Percentiles rank a stretch among this genome's conserved stretches.
Evolutionary conservation across 1,140 invertebrate genomes (phyloP).

Genomic region (Formica selysi): DNA sequence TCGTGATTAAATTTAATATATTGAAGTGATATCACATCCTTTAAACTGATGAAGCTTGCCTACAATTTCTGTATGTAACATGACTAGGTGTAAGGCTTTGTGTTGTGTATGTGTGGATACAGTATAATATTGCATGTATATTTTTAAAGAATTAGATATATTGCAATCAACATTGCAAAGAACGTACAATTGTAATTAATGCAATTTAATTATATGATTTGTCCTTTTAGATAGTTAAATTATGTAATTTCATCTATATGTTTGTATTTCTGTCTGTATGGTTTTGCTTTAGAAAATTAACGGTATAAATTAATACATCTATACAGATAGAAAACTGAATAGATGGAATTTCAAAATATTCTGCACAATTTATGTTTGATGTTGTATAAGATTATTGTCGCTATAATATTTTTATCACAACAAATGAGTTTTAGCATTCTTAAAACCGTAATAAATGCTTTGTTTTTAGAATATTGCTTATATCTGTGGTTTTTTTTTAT

Average conservation of each 20-base stretch:
- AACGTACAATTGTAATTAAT: not conserved
- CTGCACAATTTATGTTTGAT: not conserved
- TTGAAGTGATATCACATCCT: not conserved
- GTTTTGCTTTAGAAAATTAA: slow-evolving; percentile 27
- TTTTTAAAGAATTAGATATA: slow-evolving; percentile 30
- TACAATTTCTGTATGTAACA: slow-evolving; percentile 54
- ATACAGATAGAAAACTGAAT: not conserved
- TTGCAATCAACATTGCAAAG: slow-evolving; percentile 36
- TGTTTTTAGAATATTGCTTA: not conserved
- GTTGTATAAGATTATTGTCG: not conserved
- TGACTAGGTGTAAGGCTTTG: not conserved
- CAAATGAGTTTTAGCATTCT: slow-evolving; percentile 10
- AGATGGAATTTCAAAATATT: slow-evolving; percentile 21
- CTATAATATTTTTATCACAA: slow-evolving; percentile 35
- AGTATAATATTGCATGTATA: slow-evolving; percentile 27
- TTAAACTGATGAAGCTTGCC: slow-evolving; percentile 70
- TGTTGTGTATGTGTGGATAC: slow-evolving; percentile 11
- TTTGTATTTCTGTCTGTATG: not conserved
- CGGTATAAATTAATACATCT: not conserved
- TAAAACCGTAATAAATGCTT: not conserved
- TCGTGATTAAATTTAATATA: slow-evolving; percentile 1
- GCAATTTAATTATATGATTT: slow-evolving; percentile 5
- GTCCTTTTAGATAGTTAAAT: not conserved
- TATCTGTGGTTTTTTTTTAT: not conserved
- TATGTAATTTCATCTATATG: slow-evolving; percentile 18